phyloP scores from a whole-genome alignment of 1,140 invertebrate species.

The Meloidogyne hapla region DNA sequence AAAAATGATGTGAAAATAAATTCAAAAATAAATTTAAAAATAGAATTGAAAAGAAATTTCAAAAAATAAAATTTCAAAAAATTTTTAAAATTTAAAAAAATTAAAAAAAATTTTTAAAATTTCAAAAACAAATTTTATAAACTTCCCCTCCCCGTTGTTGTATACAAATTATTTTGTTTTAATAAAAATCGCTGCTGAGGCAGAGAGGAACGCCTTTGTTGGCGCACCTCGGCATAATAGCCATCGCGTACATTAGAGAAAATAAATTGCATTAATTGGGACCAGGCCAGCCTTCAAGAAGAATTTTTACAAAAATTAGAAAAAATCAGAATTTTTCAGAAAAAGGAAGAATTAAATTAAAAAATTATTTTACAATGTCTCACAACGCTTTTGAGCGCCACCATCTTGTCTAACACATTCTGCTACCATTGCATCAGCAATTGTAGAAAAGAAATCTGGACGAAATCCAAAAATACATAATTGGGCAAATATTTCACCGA shows the following conservation, averaged over 20 bases:
- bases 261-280: slow-evolving; percentile 58
- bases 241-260: slow-evolving; percentile 48
- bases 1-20: neutral
- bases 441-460: slow-evolving; percentile 58
- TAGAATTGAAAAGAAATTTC: neutral
- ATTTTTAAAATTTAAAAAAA: neutral
- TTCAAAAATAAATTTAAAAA: neutral
- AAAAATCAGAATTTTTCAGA: neutral
- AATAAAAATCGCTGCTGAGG: slow-evolving; percentile 52
- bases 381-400: slow-evolving; percentile 57
- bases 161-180: slow-evolving; percentile 41
- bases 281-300: slow-evolving; percentile 48
- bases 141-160: neutral
- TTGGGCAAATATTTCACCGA: slow-evolving; percentile 54
- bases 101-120: too few relatives aligned
- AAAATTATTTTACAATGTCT: slow-evolving; percentile 42
- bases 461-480: slow-evolving; percentile 59
- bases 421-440: slow-evolving; percentile 60
- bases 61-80: neutral
- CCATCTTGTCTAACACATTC: slow-evolving; percentile 60
- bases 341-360: too few relatives aligned
- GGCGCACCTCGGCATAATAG: slow-evolving; percentile 48
- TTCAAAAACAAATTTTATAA: neutral
- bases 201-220: slow-evolving; percentile 47
- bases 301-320: neutral